Base-by-base conservation (phyloP, 2,888 invertebrate genomes). In the Microdon myrmicae region DNA sequence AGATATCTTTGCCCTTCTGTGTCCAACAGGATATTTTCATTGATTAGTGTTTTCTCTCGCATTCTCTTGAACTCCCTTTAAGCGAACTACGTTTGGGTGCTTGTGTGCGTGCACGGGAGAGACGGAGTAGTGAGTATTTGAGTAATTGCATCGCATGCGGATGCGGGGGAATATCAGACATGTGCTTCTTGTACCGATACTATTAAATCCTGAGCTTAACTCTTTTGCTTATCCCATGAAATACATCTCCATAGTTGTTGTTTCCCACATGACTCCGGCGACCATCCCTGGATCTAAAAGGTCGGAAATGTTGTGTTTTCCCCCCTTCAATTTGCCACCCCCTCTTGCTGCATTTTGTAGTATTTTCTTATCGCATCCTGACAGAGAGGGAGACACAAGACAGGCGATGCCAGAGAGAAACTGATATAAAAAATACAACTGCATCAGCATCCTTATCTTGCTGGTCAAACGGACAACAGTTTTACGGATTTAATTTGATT, bases 11-110 rank as follows among this genome's bases (percentile, higher is more conserved):
- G n/a, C n/a, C n/a, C 28, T 13, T 5, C 17, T 5, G 22, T 17
- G 39, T 58, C 58, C 53, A 5, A 43, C 53, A 47, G 64, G 58
- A 58, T 43, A 53, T 64, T 64, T 58, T 47, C 64, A 64, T 64
- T 58, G 64, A 64, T 64, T 64, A 58, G 47, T 51, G 10, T 37
- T 51, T 28, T 32, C 56, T 29, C 38, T 39, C 19, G n/a, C n/a
- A n/a, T n/a, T n/a, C n/a, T n/a, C n/a, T n/a, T n/a, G n/a, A n/a
- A n/a, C n/a, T n/a, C n/a, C n/a, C n/a, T n/a, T n/a, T n/a, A n/a
- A n/a, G n/a, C n/a, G n/a, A n/a, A n/a, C n/a, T n/a, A n/a, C n/a
- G n/a, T n/a, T n/a, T n/a, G n/a, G n/a, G n/a, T n/a, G n/a, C n/a
- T n/a, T n/a, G n/a, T n/a, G n/a, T n/a, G n/a, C n/a, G n/a, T n/a